These are phyloP conservation scores for Chaenocephalus aceratus DNA, from an alignment of 2,113 vertebrate genomes.

Conservation along the genomic window DNA sequence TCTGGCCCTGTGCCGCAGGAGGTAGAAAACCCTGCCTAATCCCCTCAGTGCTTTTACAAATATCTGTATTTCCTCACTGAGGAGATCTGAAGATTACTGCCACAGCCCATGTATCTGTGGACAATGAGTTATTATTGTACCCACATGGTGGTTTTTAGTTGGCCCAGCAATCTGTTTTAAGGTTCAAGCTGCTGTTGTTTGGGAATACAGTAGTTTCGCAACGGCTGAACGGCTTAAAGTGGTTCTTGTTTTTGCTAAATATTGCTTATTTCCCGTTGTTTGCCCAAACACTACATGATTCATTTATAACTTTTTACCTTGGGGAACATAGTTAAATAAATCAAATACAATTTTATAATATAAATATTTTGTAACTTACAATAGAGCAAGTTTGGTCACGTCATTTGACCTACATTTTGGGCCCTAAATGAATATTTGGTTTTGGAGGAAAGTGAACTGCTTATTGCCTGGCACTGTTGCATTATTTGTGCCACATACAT, in stretches of 20 bases:
- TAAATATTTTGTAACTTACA: no score
- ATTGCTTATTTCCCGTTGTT: background rate
- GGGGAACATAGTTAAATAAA: background rate
- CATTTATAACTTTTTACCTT: background rate
- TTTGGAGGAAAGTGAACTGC: no score
- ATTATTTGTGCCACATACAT: no score
- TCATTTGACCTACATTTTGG: no score
- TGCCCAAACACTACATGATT: background rate
- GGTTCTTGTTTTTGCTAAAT: background rate
- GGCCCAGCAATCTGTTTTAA: slow-evolving; percentile 59
- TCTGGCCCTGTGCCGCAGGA: slow-evolving; percentile 71
- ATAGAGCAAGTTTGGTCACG: no score
- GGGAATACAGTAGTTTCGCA: slow-evolving; percentile 31
- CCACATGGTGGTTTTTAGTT: slow-evolving; percentile 59
- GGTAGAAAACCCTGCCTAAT: slow-evolving; percentile 83
- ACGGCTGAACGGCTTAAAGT: slow-evolving; percentile 1
- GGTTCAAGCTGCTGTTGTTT: slow-evolving; percentile 37
- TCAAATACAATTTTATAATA: no score
- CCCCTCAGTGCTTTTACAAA: slow-evolving; percentile 77
- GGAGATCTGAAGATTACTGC: slow-evolving; percentile 65
- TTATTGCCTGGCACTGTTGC: no score
- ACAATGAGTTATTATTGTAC: slow-evolving; percentile 73
- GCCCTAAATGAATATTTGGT: no score
- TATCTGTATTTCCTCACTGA: slow-evolving; percentile 76
- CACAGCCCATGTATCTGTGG: slow-evolving; percentile 53